These are phyloP conservation scores for Todus mexicanus DNA, from an alignment of 2,797 vertebrate species.

Conservation along the genomic window DNA sequence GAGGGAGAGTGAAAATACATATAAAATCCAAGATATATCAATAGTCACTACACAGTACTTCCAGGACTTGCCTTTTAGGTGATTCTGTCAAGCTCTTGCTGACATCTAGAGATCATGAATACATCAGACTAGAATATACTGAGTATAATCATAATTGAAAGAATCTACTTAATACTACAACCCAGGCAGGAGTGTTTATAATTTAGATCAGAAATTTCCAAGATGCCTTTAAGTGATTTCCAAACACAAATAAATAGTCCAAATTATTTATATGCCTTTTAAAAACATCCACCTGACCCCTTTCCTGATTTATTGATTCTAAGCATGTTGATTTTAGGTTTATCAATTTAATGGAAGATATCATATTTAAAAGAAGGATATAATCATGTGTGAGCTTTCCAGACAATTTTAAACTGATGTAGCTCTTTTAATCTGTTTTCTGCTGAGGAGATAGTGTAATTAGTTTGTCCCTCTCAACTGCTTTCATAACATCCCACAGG, in stretches of 20 bases:
- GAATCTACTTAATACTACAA: not conserved
- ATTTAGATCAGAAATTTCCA: not conserved
- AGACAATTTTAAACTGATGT: not conserved
- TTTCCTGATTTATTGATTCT: not conserved
- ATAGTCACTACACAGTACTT: not conserved
- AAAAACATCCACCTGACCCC: not conserved
- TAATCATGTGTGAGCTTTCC: not conserved
- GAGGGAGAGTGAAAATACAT: not conserved
- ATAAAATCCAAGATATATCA: not conserved
- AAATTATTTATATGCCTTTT: not conserved
- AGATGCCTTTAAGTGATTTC: not conserved
- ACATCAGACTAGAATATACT: not conserved
- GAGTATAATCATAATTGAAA: not conserved
- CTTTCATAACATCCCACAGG: conserved; percentile 42
- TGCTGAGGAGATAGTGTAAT: conserved; percentile 38
- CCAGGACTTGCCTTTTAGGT: not conserved
- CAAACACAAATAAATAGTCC: not conserved
- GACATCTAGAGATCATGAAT: not conserved
- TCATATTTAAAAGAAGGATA: not conserved
- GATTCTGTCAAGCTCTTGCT: not conserved
- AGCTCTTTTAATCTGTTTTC: conserved; percentile 19
- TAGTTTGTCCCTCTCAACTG: conserved; percentile 48
- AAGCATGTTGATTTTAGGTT: not conserved
- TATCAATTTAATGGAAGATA: not conserved
- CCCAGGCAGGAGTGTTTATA: not conserved